These are phyloP conservation scores for Gallinago jamesoni DNA, from an alignment of 2,113 vertebrate species.

Conservation along the genomic window DNA sequence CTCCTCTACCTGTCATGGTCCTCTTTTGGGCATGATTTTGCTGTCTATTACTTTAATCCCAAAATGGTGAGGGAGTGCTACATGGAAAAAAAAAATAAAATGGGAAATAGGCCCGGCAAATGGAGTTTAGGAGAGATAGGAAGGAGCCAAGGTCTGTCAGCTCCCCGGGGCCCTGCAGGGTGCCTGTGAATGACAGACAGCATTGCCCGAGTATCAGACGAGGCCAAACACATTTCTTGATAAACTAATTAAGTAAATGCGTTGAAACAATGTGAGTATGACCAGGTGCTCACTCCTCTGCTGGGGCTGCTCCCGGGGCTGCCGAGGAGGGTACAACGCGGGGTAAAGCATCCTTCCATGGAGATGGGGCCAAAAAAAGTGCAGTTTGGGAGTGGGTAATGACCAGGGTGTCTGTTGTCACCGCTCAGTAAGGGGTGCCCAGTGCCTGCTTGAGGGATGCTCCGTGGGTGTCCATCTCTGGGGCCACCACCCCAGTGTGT, in stretches of 20 bases:
- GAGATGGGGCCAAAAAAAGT: fast-evolving
- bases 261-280: slow-evolving; percentile 56
- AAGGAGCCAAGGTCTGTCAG: slow-evolving; percentile 58
- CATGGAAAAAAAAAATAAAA: background rate
- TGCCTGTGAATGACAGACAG: slow-evolving; percentile 54
- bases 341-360: background rate
- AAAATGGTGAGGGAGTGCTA: slow-evolving; percentile 3
- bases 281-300: background rate
- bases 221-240: slow-evolving; percentile 60
- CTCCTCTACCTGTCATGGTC: background rate
- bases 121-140: slow-evolving; percentile 49
- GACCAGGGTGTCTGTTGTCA: fast-evolving
- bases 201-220: slow-evolving; percentile 55
- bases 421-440: background rate
- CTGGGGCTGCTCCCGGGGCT: background rate
- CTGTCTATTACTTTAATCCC: slow-evolving; percentile 36
- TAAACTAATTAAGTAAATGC: slow-evolving; percentile 70
- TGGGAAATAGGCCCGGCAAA: slow-evolving; percentile 40
- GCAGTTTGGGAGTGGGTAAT: background rate
- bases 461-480: background rate
- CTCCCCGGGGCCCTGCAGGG: slow-evolving; percentile 22
- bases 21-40: background rate
- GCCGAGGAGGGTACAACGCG: fast-evolving
- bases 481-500: fast-evolving
- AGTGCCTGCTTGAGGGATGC: background rate